Percentiles rank a stretch among this genome's conserved stretches.
Conservation (phyloP, 2,113 vertebrate species). For the Phainopepla nitens region DNA sequence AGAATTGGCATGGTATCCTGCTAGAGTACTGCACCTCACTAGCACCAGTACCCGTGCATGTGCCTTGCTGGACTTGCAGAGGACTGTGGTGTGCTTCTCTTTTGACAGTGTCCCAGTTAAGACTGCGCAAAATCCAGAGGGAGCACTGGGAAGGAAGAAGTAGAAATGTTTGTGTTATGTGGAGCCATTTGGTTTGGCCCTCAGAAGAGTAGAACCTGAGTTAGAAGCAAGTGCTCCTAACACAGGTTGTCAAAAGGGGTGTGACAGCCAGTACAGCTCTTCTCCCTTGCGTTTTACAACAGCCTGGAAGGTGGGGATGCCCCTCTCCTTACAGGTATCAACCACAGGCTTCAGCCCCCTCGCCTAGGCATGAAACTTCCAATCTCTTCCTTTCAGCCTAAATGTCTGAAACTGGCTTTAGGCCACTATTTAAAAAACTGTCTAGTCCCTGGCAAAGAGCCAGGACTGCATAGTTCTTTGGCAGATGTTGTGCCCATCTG, state of each 20-base stretch:
- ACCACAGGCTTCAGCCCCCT: not conserved
- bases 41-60: not conserved
- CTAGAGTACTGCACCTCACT: not conserved
- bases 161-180: not conserved
- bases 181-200: not conserved
- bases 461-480: not conserved
- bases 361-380: not conserved
- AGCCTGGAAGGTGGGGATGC: not conserved
- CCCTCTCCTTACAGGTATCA: not conserved
- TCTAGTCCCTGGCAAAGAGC: not conserved
- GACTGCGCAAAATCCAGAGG: not conserved
- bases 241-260: not conserved
- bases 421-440: not conserved
- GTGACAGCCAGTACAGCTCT: not conserved
- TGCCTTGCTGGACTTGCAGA: not conserved
- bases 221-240: not conserved
- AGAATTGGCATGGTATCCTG: not conserved
- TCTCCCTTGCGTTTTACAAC: not conserved
- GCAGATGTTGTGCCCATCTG: not conserved
- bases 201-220: not conserved
- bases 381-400: not conserved
- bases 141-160: not conserved
- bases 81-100: rapidly evolving
- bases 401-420: not conserved
- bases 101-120: rapidly evolving